Percentiles rank a stretch among this genome's conserved stretches.
Conservation (phyloP, 2,888 invertebrate genomes). For the Dugesia japonica region DNA sequence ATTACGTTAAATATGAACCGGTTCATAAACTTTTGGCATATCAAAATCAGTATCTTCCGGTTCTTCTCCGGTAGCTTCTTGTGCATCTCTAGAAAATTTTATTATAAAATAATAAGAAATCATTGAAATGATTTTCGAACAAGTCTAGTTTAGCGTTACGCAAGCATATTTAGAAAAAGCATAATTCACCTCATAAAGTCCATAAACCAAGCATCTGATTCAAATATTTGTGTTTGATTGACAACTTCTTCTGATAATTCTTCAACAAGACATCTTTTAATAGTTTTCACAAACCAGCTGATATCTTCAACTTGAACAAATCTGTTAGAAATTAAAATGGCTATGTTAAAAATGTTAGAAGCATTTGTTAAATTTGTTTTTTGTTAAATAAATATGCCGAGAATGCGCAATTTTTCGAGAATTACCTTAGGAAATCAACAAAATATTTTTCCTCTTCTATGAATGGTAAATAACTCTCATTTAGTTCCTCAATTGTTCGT, state of each 20-base stretch:
- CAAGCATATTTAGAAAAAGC: background rate
- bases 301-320: slow-evolving; percentile 36
- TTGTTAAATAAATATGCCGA: background rate
- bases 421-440: slow-evolving; percentile 70
- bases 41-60: slow-evolving; percentile 82
- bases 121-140: background rate
- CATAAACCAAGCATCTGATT: slow-evolving; percentile 20
- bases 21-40: slow-evolving; percentile 83
- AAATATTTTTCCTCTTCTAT: slow-evolving; percentile 62
- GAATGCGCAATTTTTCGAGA: background rate
- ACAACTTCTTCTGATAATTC: slow-evolving; percentile 8
- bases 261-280: background rate
- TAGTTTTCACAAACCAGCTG: slow-evolving; percentile 4
- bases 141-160: background rate
- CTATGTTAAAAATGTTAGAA: background rate
- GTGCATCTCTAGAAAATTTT: slow-evolving; percentile 59
- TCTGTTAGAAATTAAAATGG: slow-evolving; percentile 21
- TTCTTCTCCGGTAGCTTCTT: slow-evolving; percentile 90
- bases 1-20: slow-evolving; percentile 47
- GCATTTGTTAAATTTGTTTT: background rate
- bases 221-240: background rate
- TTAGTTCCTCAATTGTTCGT: slow-evolving; percentile 58
- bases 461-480: slow-evolving; percentile 51
- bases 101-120: background rate
- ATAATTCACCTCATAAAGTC: slow-evolving; percentile 26